Percentiles rank a stretch among this genome's conserved stretches.
These are phyloP conservation scores for Oligia fasciuncula DNA, from an alignment of 2,888 invertebrate species.

Conservation along the genomic window DNA sequence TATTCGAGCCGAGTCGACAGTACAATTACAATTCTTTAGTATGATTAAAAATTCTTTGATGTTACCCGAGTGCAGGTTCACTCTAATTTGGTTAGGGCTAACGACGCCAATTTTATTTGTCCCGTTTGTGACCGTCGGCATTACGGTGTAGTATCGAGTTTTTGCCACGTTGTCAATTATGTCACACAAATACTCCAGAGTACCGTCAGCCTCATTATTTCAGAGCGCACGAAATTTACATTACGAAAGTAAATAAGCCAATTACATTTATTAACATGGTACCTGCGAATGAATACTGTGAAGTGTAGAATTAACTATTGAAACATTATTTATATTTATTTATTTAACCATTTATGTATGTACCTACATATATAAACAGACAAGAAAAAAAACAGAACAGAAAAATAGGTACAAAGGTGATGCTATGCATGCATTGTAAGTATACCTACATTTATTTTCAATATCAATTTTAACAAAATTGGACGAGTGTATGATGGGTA, in stretches of 20 bases:
- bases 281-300: conserved; percentile 8
- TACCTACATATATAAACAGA: no score
- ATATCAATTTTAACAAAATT: conserved; percentile 13
- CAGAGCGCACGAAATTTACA: conserved; percentile 32
- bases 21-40: conserved; percentile 63
- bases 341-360: no score
- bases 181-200: conserved; percentile 9
- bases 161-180: conserved; percentile 51
- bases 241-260: conserved; percentile 38
- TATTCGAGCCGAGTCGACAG: conserved; percentile 57
- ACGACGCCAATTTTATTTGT: conserved; percentile 68
- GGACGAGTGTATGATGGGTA: neutral
- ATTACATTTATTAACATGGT: conserved; percentile 15
- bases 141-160: conserved; percentile 52
- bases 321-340: neutral
- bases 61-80: conserved; percentile 59
- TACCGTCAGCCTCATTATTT: conserved; percentile 45
- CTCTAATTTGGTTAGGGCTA: conserved; percentile 66
- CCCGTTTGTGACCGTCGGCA: conserved; percentile 46
- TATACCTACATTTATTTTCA: no score
- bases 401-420: no score
- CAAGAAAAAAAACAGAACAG: no score
- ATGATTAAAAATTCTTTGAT: conserved; percentile 69
- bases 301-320: conserved; percentile 13
- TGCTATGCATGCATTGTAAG: no score